Evolutionary conservation across 1,140 invertebrate genomes (phyloP), one percentile per base, ranked within the genome.

Genomic region (Ostrea edulis): DNA sequence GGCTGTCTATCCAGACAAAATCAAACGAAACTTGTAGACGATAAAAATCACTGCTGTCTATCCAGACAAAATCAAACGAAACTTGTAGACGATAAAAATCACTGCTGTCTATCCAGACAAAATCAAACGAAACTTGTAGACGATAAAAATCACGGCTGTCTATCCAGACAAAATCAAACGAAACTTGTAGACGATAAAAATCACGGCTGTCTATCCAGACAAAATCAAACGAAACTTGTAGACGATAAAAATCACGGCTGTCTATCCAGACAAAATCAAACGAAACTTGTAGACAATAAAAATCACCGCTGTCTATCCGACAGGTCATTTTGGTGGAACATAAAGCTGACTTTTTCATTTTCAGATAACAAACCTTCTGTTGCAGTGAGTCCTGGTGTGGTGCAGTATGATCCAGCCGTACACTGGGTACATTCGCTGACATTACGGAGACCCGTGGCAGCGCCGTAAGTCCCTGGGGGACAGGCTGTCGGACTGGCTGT

Each of bases 391-490:
- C 93, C 93, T 8, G 91, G 90, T 44, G 91, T 91, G 85, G 91
- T 89, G 82, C 93, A 94, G 90, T 93, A 94, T 22, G 87, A 89
- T 25, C 93, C 93, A 22, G 91, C 90, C 8, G 86, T 90, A 88
- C 93, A 94, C 5, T 55, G 84, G 14, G 93, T 93, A 89, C 93
- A 94, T 44, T 93, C 90, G 7, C 91, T 91, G 17, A 90, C 88
- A 85, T 93, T 92, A 5, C 68, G 87, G 25, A 94, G 88, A 17
- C 92, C 91, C 20, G 89, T 87, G 0, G 90, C 88, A 3, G 90
- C 90, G 52, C 94, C 93, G 87, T 91, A 94, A 11, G 92, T 93
- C 22, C 93, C 93, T 14, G 92, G 89, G 11, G 93, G 92, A 83
- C 94, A 94, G 8, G 91, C 89, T 11, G 88, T 82, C 17, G 93